These are phyloP conservation scores for Plagodis dolabraria DNA, from an alignment of 2,888 invertebrate genomes.

Conservation along the genomic window DNA sequence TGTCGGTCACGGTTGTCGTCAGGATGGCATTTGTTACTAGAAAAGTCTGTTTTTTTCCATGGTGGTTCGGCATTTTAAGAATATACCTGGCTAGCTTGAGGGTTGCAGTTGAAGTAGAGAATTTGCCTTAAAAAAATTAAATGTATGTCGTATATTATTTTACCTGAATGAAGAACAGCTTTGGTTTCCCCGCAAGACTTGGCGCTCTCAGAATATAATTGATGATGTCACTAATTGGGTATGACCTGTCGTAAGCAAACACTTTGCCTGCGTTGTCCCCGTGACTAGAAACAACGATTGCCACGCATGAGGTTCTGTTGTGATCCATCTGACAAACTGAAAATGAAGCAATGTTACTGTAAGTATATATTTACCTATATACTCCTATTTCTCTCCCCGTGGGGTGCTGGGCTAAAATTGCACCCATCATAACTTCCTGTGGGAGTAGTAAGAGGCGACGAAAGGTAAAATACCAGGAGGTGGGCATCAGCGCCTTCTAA, in stretches of 20 bases:
- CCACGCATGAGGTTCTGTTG: slow-evolving; percentile 58
- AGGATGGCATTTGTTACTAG: too few relatives aligned
- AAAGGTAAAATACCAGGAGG: too few relatives aligned
- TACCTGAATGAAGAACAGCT: slow-evolving; percentile 63
- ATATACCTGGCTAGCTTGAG: not conserved
- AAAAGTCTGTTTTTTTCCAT: too few relatives aligned
- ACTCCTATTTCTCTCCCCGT: too few relatives aligned
- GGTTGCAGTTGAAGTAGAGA: not conserved
- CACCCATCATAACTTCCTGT: too few relatives aligned
- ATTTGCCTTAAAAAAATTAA: too few relatives aligned
- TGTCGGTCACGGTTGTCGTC: too few relatives aligned
- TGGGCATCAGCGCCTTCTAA: too few relatives aligned
- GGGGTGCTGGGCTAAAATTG: too few relatives aligned
- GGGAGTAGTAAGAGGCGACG: too few relatives aligned
- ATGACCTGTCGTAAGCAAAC: slow-evolving; percentile 10
- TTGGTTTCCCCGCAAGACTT: slow-evolving; percentile 59
- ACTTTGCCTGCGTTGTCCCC: slow-evolving; percentile 36
- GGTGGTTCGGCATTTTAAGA: not conserved
- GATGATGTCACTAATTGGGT: slow-evolving; percentile 10
- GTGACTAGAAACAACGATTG: slow-evolving; percentile 62
- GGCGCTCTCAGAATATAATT: not conserved
- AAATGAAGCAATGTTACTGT: slow-evolving; percentile 13
- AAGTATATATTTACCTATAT: too few relatives aligned
- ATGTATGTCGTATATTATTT: too few relatives aligned
- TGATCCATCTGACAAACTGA: slow-evolving; percentile 59